A percentile compares a stretch with the other conserved stretches of the same genome.
These are phyloP conservation scores for Balanococcus diminutus DNA, from an alignment of 2,888 invertebrate genomes.

Conservation along the genomic window DNA sequence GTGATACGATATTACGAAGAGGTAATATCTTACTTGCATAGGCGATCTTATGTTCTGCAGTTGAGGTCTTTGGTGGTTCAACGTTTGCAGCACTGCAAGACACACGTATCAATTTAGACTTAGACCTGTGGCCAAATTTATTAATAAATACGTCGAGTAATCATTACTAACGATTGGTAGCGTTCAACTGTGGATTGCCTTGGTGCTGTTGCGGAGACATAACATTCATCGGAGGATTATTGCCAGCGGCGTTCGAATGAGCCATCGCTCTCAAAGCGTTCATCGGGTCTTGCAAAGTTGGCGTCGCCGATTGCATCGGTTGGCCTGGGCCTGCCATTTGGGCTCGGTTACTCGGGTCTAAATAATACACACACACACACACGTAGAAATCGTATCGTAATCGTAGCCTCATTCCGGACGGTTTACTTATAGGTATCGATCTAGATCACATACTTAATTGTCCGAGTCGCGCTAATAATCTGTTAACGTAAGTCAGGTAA, in stretches of 20 bases:
- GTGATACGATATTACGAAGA: too few species aligned
- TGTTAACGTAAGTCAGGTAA: constrained; percentile 67
- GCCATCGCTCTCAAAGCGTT: constrained; percentile 87
- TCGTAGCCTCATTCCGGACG: background rate
- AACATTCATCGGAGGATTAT: constrained; percentile 56
- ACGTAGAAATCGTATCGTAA: background rate
- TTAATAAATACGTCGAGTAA: too few species aligned
- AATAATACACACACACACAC: too few species aligned
- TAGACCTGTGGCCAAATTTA: too few species aligned
- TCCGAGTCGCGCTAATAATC: constrained; percentile 81
- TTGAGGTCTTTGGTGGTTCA: background rate
- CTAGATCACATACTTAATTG: constrained; percentile 85
- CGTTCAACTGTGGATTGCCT: constrained; percentile 43
- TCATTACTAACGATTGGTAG: constrained; percentile 53
- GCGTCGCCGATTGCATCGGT: background rate
- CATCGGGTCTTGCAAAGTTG: constrained; percentile 78
- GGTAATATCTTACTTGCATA: constrained; percentile 13
- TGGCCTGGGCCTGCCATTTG: background rate
- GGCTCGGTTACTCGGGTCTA: background rate
- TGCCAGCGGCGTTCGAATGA: constrained; percentile 71
- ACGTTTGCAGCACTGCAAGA: constrained; percentile 2
- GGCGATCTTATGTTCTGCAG: background rate
- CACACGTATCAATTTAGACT: background rate
- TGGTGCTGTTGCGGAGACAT: constrained; percentile 51
- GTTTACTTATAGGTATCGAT: background rate